phyloP scores from a whole-genome alignment of 2,888 invertebrate genomes.

The Aphidius colemani region DNA sequence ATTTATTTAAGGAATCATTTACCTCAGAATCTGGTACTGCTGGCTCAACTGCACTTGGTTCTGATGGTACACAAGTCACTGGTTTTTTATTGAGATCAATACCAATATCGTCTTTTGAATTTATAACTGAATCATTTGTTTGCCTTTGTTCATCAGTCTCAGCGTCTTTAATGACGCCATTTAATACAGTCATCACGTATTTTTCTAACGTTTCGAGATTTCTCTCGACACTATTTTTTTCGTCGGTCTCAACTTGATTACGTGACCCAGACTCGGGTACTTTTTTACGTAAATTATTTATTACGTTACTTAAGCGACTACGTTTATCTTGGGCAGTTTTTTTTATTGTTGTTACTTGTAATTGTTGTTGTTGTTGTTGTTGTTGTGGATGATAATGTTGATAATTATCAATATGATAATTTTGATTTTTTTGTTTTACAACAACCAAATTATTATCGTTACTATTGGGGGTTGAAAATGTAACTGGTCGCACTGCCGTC shows the following conservation, averaged over 20 bases:
- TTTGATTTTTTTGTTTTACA: slow-evolving; percentile 36
- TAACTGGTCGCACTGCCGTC: slow-evolving; percentile 49
- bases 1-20: slow-evolving; percentile 26
- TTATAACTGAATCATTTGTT: slow-evolving; percentile 12
- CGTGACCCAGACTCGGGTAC: slow-evolving; percentile 41
- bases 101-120: slow-evolving; percentile 27
- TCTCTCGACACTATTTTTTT: slow-evolving; percentile 45
- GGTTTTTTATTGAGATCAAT: slow-evolving; percentile 17
- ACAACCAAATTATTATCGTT: slow-evolving; percentile 48
- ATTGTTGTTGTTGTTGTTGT: slow-evolving; percentile 22
- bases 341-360: slow-evolving; percentile 35
- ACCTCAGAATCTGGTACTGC: slow-evolving; percentile 38
- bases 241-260: not conserved
- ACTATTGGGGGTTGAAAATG: slow-evolving; percentile 47
- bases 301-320: slow-evolving; percentile 56
- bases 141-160: slow-evolving; percentile 33
- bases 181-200: slow-evolving; percentile 57
- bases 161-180: slow-evolving; percentile 54
- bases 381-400: slow-evolving; percentile 15
- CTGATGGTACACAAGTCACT: slow-evolving; percentile 2
- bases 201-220: slow-evolving; percentile 54
- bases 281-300: slow-evolving; percentile 55
- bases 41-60: slow-evolving; percentile 37
- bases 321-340: slow-evolving; percentile 54
- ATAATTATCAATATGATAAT: slow-evolving; percentile 1